Conservation (phyloP, 2,797 vertebrate genomes). For the Phalanger gymnotis region DNA sequence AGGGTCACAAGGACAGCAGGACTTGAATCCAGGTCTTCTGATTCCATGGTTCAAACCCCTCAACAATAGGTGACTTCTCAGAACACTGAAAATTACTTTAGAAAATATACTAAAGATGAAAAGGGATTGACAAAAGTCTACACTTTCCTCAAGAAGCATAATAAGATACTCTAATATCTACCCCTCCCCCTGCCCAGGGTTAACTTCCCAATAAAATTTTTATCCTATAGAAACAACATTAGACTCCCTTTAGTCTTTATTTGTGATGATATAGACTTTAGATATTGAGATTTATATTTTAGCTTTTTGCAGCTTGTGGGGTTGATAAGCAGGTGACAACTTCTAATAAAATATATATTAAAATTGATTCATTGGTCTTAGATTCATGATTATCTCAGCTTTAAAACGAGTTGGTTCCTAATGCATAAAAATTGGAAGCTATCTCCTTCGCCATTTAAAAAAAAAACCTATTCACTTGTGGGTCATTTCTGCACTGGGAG, state of each 20-base stretch:
- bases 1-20: not conserved
- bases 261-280: not conserved
- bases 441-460: not conserved
- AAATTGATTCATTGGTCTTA: not conserved
- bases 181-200: not conserved
- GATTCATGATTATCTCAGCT: not conserved
- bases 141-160: not conserved
- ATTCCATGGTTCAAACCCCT: not conserved
- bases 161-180: not conserved
- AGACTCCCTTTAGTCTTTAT: not conserved
- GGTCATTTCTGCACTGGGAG: not conserved
- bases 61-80: not conserved
- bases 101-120: not conserved
- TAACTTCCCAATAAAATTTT: not conserved
- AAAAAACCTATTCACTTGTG: not conserved
- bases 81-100: not conserved
- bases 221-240: not conserved
- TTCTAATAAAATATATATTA: not conserved
- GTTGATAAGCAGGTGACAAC: not conserved
- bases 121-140: not conserved
- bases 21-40: not conserved
- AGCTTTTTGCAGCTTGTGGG: not conserved
- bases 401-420: not conserved
- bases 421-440: not conserved
- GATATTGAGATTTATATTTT: not conserved